phyloP scores from a whole-genome alignment of 2,113 vertebrate genomes.

The Illadopsis cleaveri region DNA sequence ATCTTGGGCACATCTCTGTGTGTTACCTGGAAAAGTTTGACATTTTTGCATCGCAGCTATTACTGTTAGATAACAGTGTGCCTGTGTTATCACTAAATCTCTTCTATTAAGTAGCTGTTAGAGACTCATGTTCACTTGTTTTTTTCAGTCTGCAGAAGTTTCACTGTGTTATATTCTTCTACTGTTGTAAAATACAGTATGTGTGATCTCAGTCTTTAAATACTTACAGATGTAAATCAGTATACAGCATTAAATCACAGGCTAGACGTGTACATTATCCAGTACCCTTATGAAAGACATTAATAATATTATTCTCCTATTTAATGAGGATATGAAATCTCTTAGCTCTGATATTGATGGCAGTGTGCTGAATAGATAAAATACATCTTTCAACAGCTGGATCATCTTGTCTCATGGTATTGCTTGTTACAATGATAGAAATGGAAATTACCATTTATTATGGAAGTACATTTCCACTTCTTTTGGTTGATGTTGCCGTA shows the following conservation, averaged over 20 bases:
- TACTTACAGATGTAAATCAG: background rate
- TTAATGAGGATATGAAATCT: background rate
- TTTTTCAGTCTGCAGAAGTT: background rate
- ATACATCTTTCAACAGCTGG: background rate
- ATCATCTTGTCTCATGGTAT: background rate
- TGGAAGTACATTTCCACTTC: background rate
- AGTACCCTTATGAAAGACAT: background rate
- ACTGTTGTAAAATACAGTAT: background rate
- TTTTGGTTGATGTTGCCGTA: background rate
- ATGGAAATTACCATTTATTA: background rate
- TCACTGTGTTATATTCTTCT: background rate
- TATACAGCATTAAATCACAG: background rate
- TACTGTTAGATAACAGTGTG: background rate
- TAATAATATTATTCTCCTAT: background rate
- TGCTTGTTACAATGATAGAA: background rate
- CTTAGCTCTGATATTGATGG: background rate
- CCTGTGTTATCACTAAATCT: background rate
- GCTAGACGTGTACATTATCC: background rate
- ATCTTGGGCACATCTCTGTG: background rate
- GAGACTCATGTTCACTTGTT: background rate
- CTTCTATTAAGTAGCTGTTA: background rate
- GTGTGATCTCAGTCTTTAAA: background rate
- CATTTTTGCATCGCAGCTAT: background rate
- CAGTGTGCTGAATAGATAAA: background rate
- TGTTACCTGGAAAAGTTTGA: background rate